A percentile compares a stretch with the other conserved stretches of the same genome.
phyloP scores from a whole-genome alignment of 92 coral and sea anemone genomes.

The Parazoanthus atlanticus region DNA sequence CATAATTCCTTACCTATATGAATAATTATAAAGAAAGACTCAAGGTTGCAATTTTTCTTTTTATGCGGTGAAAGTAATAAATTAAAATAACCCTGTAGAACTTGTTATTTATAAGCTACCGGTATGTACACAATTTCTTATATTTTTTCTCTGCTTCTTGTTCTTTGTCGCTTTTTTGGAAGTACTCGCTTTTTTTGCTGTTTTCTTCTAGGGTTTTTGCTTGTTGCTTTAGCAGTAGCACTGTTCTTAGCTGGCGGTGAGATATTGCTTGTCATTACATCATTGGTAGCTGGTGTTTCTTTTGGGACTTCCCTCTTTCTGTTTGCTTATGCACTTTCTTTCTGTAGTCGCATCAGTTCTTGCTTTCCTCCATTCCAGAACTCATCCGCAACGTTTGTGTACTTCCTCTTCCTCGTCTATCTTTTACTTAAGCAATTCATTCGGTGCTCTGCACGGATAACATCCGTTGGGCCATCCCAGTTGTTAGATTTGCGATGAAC shows the following conservation, averaged over 20 bases:
- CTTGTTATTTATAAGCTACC: background rate
- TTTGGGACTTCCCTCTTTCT: constrained; percentile 29
- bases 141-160: constrained; percentile 32
- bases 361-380: constrained; percentile 50
- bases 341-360: constrained; percentile 25
- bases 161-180: too few species aligned
- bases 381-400: constrained; percentile 40
- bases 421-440: constrained; percentile 22
- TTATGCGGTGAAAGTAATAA: too few species aligned
- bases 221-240: background rate
- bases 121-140: background rate
- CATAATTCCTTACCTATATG: too few species aligned
- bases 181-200: constrained; percentile 9
- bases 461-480: constrained; percentile 57
- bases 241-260: background rate
- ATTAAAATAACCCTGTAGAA: background rate
- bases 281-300: constrained; percentile 6
- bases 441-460: constrained; percentile 50
- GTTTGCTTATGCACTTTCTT: constrained; percentile 37
- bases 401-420: constrained; percentile 47
- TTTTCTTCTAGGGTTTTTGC: constrained; percentile 31
- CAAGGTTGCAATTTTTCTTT: too few species aligned
- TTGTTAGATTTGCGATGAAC: constrained; percentile 50
- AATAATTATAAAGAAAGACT: too few species aligned
- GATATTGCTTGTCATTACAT: constrained; percentile 28